Evolutionary conservation across 2,888 invertebrate species (phyloP), one percentile per base, ranked within the genome.

Genomic region (Coecobrya sp.): DNA sequence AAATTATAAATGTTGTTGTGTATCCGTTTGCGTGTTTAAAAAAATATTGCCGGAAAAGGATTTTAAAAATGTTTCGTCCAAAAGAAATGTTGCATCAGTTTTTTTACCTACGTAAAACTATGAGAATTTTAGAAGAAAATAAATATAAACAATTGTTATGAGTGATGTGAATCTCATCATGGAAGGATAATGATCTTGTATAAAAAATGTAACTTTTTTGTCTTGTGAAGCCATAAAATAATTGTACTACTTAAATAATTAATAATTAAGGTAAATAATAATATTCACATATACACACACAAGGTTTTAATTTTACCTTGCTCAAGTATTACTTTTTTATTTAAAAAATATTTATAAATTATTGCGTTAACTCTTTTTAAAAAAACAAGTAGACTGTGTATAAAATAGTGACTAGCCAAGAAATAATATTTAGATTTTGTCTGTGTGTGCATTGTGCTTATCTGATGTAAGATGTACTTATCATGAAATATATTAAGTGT

Each of bases 231-330:
- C 59, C 59, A 68, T 19, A 68, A 7, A 62, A 3, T 68, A 13
- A 73, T 16, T 73, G 3, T 36, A 36, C 1, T 16, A 36, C 27
- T n/a, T n/a, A n/a, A n/a, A n/a, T 36, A 36, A 36, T 36, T 36
- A 36, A 36, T 36, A 7, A 36, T n/a, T 36, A 36, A 7, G 36
- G 7, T 36, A 7, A 36, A 7, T 4, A 36, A 36, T 2, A 36
- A 36, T 4, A 36, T 4, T 36, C 36, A 36, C 36, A 36, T 7
- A 36, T 7, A 36, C 36, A 36, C 36, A 36, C 36, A 73, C 87
- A 88, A 88, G 79, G 89, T 89, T 89, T 89, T 62, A 27, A 88
- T 45, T 89, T 89, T 52, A 89, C 81, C 89, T 82, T 81, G 89
- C 89, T 89, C 89, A 88, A 81, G 65, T 87, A 87, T 87, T 87